Evolutionary conservation across 2,888 invertebrate genomes (phyloP).

Genomic region (Eilema griseolum): DNA sequence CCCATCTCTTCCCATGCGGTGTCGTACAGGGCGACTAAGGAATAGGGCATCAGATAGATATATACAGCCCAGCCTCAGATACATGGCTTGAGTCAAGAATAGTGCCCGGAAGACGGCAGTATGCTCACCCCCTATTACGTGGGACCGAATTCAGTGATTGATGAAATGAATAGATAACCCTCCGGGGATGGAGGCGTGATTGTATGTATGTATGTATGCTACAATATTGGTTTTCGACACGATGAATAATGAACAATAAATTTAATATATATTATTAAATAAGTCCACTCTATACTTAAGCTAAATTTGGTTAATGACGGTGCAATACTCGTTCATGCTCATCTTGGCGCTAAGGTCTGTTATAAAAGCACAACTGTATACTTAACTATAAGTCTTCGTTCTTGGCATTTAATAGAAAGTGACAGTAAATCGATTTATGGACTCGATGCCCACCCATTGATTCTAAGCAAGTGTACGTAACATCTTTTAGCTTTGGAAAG

Average conservation of each 20-base stretch:
- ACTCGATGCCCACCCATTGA: background rate
- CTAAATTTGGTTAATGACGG: background rate
- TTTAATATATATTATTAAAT: background rate
- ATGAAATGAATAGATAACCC: too few relatives aligned
- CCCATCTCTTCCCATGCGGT: too few relatives aligned
- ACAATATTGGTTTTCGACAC: too few relatives aligned
- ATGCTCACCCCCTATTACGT: too few relatives aligned
- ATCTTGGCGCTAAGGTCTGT: background rate
- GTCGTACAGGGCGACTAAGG: too few relatives aligned
- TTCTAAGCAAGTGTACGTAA: background rate
- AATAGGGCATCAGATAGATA: too few relatives aligned
- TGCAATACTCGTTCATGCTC: background rate
- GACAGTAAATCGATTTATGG: background rate
- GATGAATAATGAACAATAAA: background rate
- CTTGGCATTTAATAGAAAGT: constrained; percentile 3
- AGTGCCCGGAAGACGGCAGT: too few relatives aligned
- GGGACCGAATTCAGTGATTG: too few relatives aligned
- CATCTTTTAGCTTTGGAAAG: background rate
- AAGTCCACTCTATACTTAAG: background rate
- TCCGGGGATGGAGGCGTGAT: too few relatives aligned
- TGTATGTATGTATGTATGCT: too few relatives aligned
- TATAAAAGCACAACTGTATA: background rate
- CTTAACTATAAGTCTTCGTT: background rate
- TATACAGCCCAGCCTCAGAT: too few relatives aligned
- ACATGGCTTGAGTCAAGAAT: too few relatives aligned